Evolutionary conservation across 2,113 vertebrate genomes (phyloP), one percentile per base, ranked within the genome.

Genomic region (Platichthys flesus): DNA sequence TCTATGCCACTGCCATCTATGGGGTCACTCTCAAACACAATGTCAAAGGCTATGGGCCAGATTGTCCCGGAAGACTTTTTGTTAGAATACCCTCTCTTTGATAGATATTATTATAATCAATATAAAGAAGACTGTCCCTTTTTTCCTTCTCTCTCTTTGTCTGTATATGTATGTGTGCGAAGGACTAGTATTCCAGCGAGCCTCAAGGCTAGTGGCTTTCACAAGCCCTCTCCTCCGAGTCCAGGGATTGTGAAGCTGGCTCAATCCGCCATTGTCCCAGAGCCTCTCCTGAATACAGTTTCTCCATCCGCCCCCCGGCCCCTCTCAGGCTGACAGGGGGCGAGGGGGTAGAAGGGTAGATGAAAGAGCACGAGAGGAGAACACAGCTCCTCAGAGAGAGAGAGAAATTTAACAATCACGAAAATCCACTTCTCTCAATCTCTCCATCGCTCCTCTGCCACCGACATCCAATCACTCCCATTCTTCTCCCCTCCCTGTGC

Each of bases 171-270:
- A 37, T 74, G 67, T 72, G 18, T 61, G 66, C 79, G 76, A 82
- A 75, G 83, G 68, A 75, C 77, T 79, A 76, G 87, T 78, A 78
- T 90, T 83, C 88, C 83, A 87, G 83, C 78, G 4, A 64, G 73
- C 86, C 90, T 87, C 12, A 56, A 76, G 91, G 90, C 85, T 71
- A 63, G 68, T n/a, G n/a, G 74, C 84, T 85, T 91, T 93, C 83
- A 90, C 79, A 62, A 71, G 40, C 79, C 81, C 18, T 91, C 86
- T 86, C 84, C 86, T 93, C 67, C 28, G 86, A 47, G 76, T 86
- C 88, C 72, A 24, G 85, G 81, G 83, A 85, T 90, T 93, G 82
- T 91, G 91, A 87, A 89, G 90, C 84, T 68, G 85, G 74, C 85
- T 91, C 84, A 85, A 77, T 74, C 67, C 6, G 64, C 90, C 90